phyloP scores from a whole-genome alignment of 35 echinoderm and acorn worm species.

The Acanthaster planci region DNA sequence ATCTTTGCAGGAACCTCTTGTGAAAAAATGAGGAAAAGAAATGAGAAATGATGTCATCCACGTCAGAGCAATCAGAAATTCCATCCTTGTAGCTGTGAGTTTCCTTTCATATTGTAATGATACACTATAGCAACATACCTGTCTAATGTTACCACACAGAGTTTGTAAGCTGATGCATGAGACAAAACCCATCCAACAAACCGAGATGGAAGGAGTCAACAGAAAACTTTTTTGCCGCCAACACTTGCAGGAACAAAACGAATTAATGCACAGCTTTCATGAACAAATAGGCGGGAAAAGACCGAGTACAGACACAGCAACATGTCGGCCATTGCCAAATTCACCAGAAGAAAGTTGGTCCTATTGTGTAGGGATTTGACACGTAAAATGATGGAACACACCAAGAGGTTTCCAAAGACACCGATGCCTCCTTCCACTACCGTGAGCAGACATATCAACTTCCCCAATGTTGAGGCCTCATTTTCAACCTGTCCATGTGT shows the following conservation, averaged over 20 bases:
- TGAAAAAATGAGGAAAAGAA: neutral
- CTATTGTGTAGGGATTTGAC: slow-evolving; percentile 4
- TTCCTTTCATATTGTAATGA: slow-evolving; percentile 1
- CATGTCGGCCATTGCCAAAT: slow-evolving; percentile 5
- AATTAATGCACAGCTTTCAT: neutral
- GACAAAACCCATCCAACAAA: neutral
- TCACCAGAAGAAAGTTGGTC: slow-evolving; percentile 5
- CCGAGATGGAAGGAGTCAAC: neutral
- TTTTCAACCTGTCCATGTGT: no score
- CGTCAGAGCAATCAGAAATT: neutral
- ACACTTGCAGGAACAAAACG: neutral
- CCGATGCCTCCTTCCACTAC: neutral
- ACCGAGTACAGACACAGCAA: neutral
- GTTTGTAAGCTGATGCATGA: neutral
- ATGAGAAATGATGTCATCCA: neutral
- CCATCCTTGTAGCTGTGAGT: neutral
- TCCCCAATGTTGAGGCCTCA: no score
- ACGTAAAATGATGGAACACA: neutral
- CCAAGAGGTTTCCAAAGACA: slow-evolving; percentile 5
- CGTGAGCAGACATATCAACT: no score
- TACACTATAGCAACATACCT: slow-evolving; percentile 8
- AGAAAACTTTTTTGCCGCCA: neutral
- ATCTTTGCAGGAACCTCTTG: neutral
- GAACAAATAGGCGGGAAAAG: neutral
- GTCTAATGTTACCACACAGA: slow-evolving; percentile 8